phyloP scores from a whole-genome alignment of 2,113 vertebrate genomes.

The Anolis carolinensis region DNA sequence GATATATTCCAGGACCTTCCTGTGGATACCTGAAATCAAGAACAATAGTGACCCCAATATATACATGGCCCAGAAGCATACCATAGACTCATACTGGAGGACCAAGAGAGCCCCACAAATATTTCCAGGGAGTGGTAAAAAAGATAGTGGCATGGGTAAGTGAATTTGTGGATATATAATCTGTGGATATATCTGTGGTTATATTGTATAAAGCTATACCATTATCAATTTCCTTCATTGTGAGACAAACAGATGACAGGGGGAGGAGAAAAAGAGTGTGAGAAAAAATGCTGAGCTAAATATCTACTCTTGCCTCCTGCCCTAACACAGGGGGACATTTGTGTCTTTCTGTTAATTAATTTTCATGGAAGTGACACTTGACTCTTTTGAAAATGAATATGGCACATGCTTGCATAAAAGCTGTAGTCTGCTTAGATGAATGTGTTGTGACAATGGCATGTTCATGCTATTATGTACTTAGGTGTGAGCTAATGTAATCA shows the following conservation, averaged over 20 bases:
- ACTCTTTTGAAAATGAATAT: neutral
- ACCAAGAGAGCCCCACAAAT: too few relatives aligned
- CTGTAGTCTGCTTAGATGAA: neutral
- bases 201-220: neutral
- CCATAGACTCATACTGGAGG: too few relatives aligned
- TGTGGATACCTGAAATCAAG: too few relatives aligned
- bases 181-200: too few relatives aligned
- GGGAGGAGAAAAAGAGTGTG: too few relatives aligned
- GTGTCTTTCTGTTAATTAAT: neutral
- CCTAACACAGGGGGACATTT: neutral
- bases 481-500: constrained; percentile 21
- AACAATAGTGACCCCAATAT: too few relatives aligned
- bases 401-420: neutral
- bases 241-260: neutral
- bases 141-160: too few relatives aligned
- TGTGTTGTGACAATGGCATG: constrained; percentile 8
- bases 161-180: too few relatives aligned
- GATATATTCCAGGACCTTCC: too few relatives aligned
- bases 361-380: neutral
- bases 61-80: too few relatives aligned
- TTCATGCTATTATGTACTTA: constrained; percentile 2
- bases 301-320: neutral
- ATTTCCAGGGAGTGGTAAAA: too few relatives aligned
- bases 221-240: neutral
- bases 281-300: neutral